These are phyloP conservation scores for Campylorhamphus procurvoides DNA, from an alignment of 2,113 vertebrate species.

Conservation along the genomic window DNA sequence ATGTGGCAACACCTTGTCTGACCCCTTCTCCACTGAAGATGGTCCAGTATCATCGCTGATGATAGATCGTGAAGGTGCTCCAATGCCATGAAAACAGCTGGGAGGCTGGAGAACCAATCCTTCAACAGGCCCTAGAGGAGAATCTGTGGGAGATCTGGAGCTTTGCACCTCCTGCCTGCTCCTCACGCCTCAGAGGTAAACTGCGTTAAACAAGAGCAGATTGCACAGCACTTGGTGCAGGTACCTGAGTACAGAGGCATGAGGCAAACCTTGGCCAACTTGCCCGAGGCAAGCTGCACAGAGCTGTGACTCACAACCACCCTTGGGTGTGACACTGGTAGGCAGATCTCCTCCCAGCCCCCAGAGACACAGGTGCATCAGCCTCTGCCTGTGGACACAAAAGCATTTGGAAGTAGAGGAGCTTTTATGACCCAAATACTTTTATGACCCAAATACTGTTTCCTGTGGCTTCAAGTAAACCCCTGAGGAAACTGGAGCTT, in stretches of 20 bases:
- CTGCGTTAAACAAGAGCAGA: not conserved
- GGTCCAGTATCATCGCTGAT: fast-evolving
- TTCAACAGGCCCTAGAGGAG: not conserved
- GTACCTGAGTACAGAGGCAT: not conserved
- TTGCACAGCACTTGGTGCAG: not conserved
- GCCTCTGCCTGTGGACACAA: fast-evolving
- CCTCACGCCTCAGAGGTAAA: not conserved
- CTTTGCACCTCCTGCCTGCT: not conserved
- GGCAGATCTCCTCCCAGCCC: not conserved
- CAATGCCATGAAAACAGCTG: not conserved
- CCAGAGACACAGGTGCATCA: not conserved
- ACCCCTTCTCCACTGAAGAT: not conserved
- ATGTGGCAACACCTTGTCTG: not conserved
- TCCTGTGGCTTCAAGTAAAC: not conserved
- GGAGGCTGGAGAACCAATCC: not conserved
- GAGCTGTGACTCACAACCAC: not conserved
- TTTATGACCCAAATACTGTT: not conserved
- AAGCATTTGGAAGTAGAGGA: not conserved
- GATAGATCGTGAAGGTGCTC: not conserved
- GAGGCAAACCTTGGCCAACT: not conserved
- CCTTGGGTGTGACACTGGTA: not conserved
- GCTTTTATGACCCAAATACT: not conserved
- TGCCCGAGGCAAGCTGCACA: not conserved
- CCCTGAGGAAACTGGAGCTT: not conserved
- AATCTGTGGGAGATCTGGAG: not conserved